These are phyloP conservation scores for Ashinkailepas kermadecensis DNA, from an alignment of 2,888 invertebrate genomes.

Conservation along the genomic window DNA sequence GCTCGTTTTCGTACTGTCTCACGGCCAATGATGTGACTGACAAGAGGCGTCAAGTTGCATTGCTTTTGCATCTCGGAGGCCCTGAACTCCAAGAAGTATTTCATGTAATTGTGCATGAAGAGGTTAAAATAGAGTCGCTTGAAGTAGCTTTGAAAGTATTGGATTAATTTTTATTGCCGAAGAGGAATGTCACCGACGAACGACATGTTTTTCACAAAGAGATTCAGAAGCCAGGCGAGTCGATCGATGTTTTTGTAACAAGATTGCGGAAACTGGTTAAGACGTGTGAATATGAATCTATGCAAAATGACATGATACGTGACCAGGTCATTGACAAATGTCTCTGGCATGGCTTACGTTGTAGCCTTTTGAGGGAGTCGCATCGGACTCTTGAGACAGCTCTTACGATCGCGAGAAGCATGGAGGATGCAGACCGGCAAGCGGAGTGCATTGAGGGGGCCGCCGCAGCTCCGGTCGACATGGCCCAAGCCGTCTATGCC, in stretches of 20 bases:
- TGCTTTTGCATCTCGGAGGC: not conserved
- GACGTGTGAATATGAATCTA: not conserved
- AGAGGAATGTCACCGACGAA: not conserved
- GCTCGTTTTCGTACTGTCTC: not conserved
- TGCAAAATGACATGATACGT: not conserved
- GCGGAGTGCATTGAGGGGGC: not conserved
- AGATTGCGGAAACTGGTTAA: not conserved
- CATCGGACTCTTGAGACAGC: not conserved
- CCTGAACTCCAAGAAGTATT: not conserved
- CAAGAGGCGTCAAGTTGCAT: not conserved
- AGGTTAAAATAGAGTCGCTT: not conserved
- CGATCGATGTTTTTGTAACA: not conserved
- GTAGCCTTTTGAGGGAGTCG: not conserved
- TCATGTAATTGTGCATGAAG: not conserved
- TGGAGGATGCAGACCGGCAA: not conserved
- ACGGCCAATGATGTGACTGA: not conserved
- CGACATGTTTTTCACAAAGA: not conserved
- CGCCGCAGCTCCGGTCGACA: not conserved
- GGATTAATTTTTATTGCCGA: not conserved
- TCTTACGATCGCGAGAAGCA: not conserved
- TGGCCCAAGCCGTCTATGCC: not conserved
- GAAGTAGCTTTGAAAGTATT: not conserved
- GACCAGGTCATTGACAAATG: not conserved
- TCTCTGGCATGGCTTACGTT: not conserved
- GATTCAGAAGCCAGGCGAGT: not conserved